A percentile compares a stretch with the other conserved stretches of the same genome.
Evolutionary conservation across 2,888 invertebrate genomes (phyloP).

Genomic region (Chrysomela aeneicollis): DNA sequence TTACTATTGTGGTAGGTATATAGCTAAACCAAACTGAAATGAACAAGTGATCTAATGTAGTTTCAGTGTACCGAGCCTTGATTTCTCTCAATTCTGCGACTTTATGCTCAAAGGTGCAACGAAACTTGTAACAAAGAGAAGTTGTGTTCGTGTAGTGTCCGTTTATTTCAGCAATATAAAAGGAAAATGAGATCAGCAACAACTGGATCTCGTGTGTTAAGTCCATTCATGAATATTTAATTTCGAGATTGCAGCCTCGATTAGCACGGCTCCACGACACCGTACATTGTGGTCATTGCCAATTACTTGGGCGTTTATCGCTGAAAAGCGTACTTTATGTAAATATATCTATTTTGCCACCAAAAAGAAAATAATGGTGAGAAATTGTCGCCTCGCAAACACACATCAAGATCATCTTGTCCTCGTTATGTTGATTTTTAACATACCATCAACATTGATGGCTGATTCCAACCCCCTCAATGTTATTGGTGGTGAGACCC

Average conservation of each 20-base stretch:
- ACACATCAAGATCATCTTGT: too few relatives aligned
- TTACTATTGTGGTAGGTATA: too few relatives aligned
- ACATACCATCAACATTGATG: too few relatives aligned
- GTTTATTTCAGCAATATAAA: slow-evolving; percentile 33
- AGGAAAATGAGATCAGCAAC: slow-evolving; percentile 39
- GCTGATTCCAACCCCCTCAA: too few relatives aligned
- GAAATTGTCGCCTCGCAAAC: neutral
- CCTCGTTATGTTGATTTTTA: too few relatives aligned
- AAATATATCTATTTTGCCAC: slow-evolving; percentile 16
- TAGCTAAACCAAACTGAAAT: too few relatives aligned
- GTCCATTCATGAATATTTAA: slow-evolving; percentile 59
- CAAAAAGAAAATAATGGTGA: slow-evolving; percentile 8
- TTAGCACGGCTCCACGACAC: slow-evolving; percentile 52
- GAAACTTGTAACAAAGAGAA: slow-evolving; percentile 22
- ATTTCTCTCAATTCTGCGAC: neutral
- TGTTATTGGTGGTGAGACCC: too few relatives aligned
- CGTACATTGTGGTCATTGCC: slow-evolving; percentile 50
- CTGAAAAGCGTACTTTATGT: slow-evolving; percentile 20
- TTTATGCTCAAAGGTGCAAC: slow-evolving; percentile 9
- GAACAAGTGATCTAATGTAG: neutral
- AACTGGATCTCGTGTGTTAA: slow-evolving; percentile 43
- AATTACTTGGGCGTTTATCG: slow-evolving; percentile 49
- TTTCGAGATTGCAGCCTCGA: slow-evolving; percentile 53
- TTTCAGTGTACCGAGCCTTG: neutral
- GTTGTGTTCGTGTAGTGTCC: slow-evolving; percentile 23